phyloP scores from a whole-genome alignment of 1,140 invertebrate genomes.

The Brachionus sp. region DNA sequence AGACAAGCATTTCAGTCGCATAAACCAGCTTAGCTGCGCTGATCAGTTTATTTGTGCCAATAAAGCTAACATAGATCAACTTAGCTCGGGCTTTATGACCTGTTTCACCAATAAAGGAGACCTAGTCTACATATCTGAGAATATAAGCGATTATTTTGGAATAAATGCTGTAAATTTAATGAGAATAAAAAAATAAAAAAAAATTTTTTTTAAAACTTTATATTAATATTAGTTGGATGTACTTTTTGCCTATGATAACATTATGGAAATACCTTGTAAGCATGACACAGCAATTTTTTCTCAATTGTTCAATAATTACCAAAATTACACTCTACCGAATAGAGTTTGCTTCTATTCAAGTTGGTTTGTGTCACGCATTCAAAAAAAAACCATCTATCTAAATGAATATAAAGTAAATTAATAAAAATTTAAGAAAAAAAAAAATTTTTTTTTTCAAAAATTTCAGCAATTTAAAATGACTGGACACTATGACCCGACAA shows the following conservation, averaged over 20 bases:
- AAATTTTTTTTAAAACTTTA: neutral
- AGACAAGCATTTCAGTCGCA: neutral
- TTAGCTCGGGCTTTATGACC: neutral
- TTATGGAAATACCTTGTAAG: constrained; percentile 4
- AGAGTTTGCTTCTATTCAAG: neutral
- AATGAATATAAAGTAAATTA: constrained; percentile 9
- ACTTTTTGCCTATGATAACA: constrained; percentile 21
- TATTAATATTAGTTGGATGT: neutral
- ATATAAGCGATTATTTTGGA: constrained; percentile 1
- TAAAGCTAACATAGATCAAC: neutral
- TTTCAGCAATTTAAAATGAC: constrained; percentile 27
- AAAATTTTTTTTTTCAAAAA: neutral
- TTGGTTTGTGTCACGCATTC: constrained; percentile 12
- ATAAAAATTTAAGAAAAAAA: neutral
- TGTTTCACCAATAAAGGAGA: constrained; percentile 17
- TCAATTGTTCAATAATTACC: neutral
- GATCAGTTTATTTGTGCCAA: neutral
- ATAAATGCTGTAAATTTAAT: constrained; percentile 6
- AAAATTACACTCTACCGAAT: neutral
- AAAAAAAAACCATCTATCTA: neutral
- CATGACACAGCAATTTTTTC: neutral
- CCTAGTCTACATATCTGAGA: constrained; percentile 13
- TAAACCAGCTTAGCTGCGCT: neutral
- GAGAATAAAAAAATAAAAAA: neutral
- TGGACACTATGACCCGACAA: neutral